Evolutionary conservation across 2,797 vertebrate species (phyloP).

Genomic region (Linurgus olivaceus): DNA sequence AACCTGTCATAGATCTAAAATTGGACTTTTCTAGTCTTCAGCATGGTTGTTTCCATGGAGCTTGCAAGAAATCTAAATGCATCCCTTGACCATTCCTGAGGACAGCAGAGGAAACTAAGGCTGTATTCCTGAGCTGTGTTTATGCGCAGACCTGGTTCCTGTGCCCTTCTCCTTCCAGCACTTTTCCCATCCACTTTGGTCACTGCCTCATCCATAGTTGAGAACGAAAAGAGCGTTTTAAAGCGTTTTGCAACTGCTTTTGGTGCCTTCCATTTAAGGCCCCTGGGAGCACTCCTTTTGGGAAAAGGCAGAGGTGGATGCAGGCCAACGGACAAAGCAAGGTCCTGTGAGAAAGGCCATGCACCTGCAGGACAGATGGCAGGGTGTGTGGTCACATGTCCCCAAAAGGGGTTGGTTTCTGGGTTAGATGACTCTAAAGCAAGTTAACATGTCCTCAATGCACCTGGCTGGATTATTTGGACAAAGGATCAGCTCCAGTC

Average conservation of each 20-base stretch:
- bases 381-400: not conserved
- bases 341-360: not conserved
- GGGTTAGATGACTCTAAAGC: not conserved
- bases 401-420: not conserved
- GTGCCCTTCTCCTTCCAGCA: not conserved
- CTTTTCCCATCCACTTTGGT: not conserved
- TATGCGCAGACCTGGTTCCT: not conserved
- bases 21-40: not conserved
- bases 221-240: not conserved
- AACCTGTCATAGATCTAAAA: conserved; percentile 2
- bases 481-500: not conserved
- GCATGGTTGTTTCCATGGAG: not conserved
- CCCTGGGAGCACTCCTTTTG: fast-evolving
- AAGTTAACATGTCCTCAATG: not conserved
- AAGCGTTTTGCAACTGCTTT: not conserved
- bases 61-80: not conserved
- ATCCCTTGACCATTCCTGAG: not conserved
- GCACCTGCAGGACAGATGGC: not conserved
- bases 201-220: not conserved
- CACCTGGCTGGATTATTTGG: not conserved
- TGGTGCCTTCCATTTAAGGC: not conserved
- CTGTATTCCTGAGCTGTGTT: not conserved
- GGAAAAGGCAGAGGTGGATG: not conserved
- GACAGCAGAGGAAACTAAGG: not conserved
- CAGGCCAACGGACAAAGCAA: not conserved